These are phyloP conservation scores for Strigamia crassipes DNA, from an alignment of 2,888 invertebrate genomes.

Conservation along the genomic window DNA sequence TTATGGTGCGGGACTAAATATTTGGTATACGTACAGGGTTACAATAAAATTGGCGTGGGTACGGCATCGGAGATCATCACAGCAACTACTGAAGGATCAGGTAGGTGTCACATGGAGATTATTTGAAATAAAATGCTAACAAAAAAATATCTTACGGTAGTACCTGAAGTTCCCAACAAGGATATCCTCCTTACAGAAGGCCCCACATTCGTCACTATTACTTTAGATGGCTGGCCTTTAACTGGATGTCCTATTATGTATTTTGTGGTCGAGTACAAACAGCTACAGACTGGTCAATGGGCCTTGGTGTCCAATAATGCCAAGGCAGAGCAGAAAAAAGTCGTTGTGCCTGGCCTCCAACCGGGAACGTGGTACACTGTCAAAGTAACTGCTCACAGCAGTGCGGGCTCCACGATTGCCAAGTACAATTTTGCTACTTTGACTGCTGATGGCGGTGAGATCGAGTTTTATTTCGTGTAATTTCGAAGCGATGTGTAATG, in stretches of 20 bases:
- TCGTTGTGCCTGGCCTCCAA: slow-evolving; percentile 87
- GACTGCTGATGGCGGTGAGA: slow-evolving; percentile 48
- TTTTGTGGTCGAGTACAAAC: slow-evolving; percentile 92
- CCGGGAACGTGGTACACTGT: slow-evolving; percentile 93
- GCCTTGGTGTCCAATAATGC: slow-evolving; percentile 92
- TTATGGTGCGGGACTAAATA: slow-evolving; percentile 91
- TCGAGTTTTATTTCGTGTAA: not conserved
- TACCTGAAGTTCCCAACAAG: slow-evolving; percentile 48
- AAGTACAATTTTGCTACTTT: slow-evolving; percentile 49
- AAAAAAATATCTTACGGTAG: slow-evolving; percentile 43
- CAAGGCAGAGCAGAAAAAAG: slow-evolving; percentile 81
- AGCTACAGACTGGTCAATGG: slow-evolving; percentile 70
- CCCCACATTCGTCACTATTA: slow-evolving; percentile 73
- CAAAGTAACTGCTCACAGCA: slow-evolving; percentile 68
- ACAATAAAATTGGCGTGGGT: slow-evolving; percentile 65
- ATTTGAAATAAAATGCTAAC: not conserved
- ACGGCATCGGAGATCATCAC: slow-evolving; percentile 46
- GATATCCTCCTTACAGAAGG: slow-evolving; percentile 47
- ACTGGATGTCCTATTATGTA: slow-evolving; percentile 94
- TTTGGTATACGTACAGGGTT: slow-evolving; percentile 89
- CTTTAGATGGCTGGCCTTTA: slow-evolving; percentile 90
- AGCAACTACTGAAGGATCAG: slow-evolving; percentile 47
- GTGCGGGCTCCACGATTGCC: slow-evolving; percentile 48
- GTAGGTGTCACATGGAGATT: not conserved
- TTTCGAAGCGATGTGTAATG: not conserved